Conservation (phyloP, 2,113 vertebrate species). For the Megalops atlanticus region DNA sequence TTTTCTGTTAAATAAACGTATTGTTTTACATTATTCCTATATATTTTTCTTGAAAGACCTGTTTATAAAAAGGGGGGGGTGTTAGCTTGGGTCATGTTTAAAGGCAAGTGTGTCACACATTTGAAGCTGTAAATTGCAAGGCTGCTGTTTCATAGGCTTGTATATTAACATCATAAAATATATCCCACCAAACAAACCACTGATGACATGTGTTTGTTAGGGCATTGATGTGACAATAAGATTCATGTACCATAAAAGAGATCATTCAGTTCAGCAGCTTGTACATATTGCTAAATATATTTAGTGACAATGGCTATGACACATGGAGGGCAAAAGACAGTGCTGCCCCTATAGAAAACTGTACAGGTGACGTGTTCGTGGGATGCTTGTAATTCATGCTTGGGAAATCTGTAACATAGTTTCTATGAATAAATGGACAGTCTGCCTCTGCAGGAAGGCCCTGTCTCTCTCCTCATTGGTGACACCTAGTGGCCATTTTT, state of each 20-base stretch:
- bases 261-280: slow-evolving; percentile 57
- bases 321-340: slow-evolving; percentile 51
- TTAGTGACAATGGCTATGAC: slow-evolving; percentile 57
- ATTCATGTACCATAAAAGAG: slow-evolving; percentile 61
- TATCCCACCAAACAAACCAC: slow-evolving; percentile 28
- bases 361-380: slow-evolving; percentile 68
- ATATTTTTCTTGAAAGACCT: slow-evolving; percentile 42
- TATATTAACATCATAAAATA: slow-evolving; percentile 43
- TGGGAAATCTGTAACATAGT: slow-evolving; percentile 70
- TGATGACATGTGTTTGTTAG: slow-evolving; percentile 3
- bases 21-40: slow-evolving; percentile 41
- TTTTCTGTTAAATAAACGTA: slow-evolving; percentile 44
- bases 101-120: slow-evolving; percentile 35
- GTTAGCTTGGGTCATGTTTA: slow-evolving; percentile 33
- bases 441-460: slow-evolving; percentile 55
- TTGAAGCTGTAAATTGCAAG: slow-evolving; percentile 43
- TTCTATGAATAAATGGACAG: slow-evolving; percentile 71
- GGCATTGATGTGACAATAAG: slow-evolving; percentile 25
- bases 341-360: slow-evolving; percentile 59
- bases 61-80: not conserved
- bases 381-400: slow-evolving; percentile 70
- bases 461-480: slow-evolving; percentile 51
- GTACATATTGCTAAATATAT: slow-evolving; percentile 69
- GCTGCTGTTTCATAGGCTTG: slow-evolving; percentile 63
- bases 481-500: slow-evolving; percentile 41